These are phyloP conservation scores for Criorhina ranunculi DNA, from an alignment of 2,888 invertebrate genomes.

Conservation along the genomic window DNA sequence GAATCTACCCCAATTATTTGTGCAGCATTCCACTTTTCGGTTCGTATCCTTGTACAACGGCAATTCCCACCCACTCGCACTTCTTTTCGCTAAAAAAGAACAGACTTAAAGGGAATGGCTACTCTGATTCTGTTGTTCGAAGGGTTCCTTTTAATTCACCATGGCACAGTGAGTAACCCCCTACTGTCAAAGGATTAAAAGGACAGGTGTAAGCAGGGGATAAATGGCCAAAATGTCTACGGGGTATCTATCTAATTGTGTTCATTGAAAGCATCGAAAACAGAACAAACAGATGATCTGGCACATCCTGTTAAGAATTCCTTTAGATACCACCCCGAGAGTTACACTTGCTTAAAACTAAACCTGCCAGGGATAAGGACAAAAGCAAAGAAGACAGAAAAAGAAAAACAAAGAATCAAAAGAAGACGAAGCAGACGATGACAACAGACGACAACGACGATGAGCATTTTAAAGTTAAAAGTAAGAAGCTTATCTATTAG, in stretches of 20 bases:
- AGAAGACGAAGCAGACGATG: slow-evolving; percentile 27
- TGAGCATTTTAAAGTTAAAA: slow-evolving; percentile 73
- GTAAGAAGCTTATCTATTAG: slow-evolving; percentile 76
- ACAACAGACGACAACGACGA: slow-evolving; percentile 27
- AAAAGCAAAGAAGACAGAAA: neutral
- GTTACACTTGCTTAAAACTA: slow-evolving; percentile 49
- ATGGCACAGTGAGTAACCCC: slow-evolving; percentile 51
- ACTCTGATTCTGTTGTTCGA: slow-evolving; percentile 54
- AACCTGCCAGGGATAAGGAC: slow-evolving; percentile 16
- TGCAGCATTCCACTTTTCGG: neutral
- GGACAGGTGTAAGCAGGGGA: slow-evolving; percentile 24
- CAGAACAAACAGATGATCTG: slow-evolving; percentile 65
- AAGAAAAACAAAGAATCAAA: slow-evolving; percentile 9
- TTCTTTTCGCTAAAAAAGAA: slow-evolving; percentile 4
- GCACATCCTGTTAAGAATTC: slow-evolving; percentile 53
- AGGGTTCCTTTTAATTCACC: slow-evolving; percentile 53
- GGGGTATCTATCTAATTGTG: slow-evolving; percentile 65
- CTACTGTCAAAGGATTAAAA: slow-evolving; percentile 31
- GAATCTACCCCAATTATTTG: slow-evolving; percentile 30
- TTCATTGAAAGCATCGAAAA: slow-evolving; percentile 47
- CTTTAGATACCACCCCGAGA: too few relatives aligned
- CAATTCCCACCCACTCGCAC: slow-evolving; percentile 5
- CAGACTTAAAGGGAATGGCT: slow-evolving; percentile 42
- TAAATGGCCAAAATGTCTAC: slow-evolving; percentile 52
- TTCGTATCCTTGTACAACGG: slow-evolving; percentile 31